Evolutionary conservation across 2,113 vertebrate species (phyloP).

Genomic region (Dermatemys mawii): DNA sequence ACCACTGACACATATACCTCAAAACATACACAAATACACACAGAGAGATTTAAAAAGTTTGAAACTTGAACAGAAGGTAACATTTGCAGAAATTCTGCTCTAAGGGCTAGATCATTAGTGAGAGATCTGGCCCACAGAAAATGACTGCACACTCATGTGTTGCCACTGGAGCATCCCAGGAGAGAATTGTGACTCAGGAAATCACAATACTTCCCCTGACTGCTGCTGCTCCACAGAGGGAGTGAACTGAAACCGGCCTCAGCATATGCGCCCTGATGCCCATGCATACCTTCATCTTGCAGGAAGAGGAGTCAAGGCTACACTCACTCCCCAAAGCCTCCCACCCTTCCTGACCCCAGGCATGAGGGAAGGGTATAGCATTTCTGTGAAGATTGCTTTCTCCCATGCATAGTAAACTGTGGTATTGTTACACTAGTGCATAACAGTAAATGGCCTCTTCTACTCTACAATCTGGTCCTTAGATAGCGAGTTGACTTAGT

Average conservation of each 20-base stretch:
- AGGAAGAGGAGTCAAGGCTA: not conserved
- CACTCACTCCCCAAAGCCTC: not conserved
- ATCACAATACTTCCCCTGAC: not conserved
- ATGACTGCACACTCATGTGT: not conserved
- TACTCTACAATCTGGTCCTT: not conserved
- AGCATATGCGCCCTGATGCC: not conserved
- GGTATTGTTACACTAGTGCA: not conserved
- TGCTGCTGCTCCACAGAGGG: not conserved
- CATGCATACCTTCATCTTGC: not conserved
- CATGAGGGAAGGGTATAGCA: not conserved
- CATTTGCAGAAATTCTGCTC: not conserved
- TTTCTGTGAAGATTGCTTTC: not conserved
- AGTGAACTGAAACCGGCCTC: not conserved
- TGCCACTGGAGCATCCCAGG: not conserved
- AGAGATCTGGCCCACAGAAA: not conserved
- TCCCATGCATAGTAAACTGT: not conserved
- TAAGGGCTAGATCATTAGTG: not conserved
- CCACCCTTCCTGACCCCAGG: not conserved
- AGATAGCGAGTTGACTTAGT: not conserved
- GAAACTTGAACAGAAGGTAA: not conserved
- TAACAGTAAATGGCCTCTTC: not conserved
- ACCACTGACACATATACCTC: not conserved
- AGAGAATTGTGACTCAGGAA: not conserved
- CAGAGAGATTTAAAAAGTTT: not conserved
- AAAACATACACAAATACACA: not conserved